These are phyloP conservation scores for Drosophila ochracea DNA, from an alignment of 2,888 invertebrate species.

Conservation along the genomic window DNA sequence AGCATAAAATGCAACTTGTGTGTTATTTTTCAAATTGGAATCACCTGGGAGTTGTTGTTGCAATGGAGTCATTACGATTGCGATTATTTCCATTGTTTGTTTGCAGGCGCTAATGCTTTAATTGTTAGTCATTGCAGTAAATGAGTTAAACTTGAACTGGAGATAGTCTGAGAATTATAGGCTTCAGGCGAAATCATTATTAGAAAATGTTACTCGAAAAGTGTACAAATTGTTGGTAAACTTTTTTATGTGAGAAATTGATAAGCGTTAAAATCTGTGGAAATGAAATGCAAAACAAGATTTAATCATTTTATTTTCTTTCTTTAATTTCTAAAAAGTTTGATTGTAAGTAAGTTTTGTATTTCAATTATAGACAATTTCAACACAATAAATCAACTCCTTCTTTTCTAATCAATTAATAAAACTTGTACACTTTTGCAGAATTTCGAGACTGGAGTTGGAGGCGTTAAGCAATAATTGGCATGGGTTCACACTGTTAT, in stretches of 20 bases:
- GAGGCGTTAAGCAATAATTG: background rate
- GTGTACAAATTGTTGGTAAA: background rate
- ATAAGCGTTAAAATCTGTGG: background rate
- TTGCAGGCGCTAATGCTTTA: slow-evolving; percentile 42
- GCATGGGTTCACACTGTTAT: background rate
- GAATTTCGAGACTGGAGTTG: background rate
- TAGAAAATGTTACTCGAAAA: background rate
- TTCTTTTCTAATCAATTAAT: background rate
- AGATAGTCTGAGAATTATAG: background rate
- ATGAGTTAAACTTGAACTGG: background rate
- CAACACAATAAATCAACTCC: background rate
- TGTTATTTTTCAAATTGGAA: slow-evolving; percentile 52
- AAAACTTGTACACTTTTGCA: background rate
- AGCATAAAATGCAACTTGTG: slow-evolving; percentile 56
- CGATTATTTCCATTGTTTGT: slow-evolving; percentile 49
- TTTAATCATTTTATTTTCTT: background rate
- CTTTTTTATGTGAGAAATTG: background rate
- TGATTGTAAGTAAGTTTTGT: background rate
- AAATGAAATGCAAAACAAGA: background rate
- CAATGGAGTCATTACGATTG: slow-evolving; percentile 28
- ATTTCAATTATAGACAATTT: background rate
- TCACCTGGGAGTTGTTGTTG: slow-evolving; percentile 26
- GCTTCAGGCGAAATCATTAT: background rate
- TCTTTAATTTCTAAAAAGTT: background rate
- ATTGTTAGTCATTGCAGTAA: slow-evolving; percentile 35